Percentiles rank a stretch among this genome's conserved stretches.
These are phyloP conservation scores for Lophura swinhoii DNA, from an alignment of 2,797 vertebrate species.

Conservation along the genomic window DNA sequence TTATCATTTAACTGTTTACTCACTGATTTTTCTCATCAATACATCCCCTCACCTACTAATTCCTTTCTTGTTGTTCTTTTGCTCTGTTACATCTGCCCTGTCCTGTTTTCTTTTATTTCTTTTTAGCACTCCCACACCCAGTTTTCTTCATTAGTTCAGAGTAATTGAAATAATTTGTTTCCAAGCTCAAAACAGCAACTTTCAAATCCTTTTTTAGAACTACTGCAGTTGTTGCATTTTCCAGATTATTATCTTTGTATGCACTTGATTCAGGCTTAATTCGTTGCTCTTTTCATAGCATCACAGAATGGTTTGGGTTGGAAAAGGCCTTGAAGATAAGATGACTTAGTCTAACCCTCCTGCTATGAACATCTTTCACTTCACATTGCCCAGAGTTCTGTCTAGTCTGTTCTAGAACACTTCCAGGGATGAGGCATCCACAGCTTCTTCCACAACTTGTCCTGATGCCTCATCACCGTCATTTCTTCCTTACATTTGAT, in stretches of 20 bases:
- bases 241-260: not conserved
- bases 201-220: not conserved
- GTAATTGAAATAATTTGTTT: not conserved
- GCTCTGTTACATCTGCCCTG: not conserved
- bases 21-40: not conserved
- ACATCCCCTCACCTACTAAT: not conserved
- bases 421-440: not conserved
- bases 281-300: not conserved
- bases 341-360: not conserved
- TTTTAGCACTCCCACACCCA: not conserved
- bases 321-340: not conserved
- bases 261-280: not conserved
- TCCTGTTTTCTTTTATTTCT: not conserved
- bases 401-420: not conserved
- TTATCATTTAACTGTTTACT: not conserved
- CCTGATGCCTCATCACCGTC: not conserved
- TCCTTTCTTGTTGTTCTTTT: not conserved
- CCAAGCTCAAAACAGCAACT: not conserved
- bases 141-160: not conserved
- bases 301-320: not conserved
- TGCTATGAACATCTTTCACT: not conserved
- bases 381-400: not conserved
- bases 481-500: not conserved
- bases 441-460: not conserved
- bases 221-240: not conserved